Conservation (phyloP, 2,113 vertebrate species). For the Rhinolophus sinicus region DNA sequence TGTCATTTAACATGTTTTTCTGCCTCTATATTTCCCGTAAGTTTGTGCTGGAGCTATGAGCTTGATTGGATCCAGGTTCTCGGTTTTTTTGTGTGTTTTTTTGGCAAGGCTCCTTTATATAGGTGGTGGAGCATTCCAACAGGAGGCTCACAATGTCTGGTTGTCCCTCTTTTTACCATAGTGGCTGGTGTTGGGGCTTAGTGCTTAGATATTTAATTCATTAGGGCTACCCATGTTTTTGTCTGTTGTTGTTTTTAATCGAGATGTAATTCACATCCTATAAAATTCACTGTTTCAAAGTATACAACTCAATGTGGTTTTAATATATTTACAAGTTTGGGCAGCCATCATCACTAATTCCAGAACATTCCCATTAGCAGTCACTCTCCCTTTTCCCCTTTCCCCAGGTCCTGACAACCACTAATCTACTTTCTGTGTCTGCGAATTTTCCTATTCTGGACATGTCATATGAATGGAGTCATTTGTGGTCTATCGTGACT, state of each 20-base stretch:
- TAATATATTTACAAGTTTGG: neutral
- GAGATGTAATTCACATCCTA: neutral
- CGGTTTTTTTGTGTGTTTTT: too few species aligned
- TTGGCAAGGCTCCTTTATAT: neutral
- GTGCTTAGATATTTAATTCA: neutral
- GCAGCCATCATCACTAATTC: neutral
- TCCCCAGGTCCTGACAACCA: neutral
- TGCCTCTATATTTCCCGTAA: neutral
- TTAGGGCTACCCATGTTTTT: neutral
- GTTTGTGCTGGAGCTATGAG: neutral
- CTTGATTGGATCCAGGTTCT: neutral
- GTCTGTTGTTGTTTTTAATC: neutral
- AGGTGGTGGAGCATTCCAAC: neutral
- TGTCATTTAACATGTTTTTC: neutral
- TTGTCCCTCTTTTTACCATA: neutral
- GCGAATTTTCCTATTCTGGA: neutral
- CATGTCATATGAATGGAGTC: neutral
- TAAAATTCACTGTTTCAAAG: neutral
- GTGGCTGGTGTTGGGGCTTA: too few species aligned
- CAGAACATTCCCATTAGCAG: neutral
- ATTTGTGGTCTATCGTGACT: neutral
- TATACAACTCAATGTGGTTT: neutral
- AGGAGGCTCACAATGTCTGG: neutral
- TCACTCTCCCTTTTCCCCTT: neutral
- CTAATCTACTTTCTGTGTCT: neutral